Base-by-base conservation (phyloP, 23 tunicate species). In the Trididemnum miniatum region DNA sequence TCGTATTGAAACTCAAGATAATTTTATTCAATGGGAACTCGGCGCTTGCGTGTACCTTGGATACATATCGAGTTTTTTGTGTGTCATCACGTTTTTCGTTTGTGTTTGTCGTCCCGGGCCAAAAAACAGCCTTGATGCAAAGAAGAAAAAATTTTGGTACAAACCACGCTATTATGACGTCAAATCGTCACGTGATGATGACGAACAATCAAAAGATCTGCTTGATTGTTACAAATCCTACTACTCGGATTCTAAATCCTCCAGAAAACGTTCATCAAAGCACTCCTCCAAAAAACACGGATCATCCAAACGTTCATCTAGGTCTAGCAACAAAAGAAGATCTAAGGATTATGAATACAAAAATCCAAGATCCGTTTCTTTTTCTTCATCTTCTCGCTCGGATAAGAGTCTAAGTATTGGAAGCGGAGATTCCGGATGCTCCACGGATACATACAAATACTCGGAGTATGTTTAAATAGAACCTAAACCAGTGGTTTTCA, bases 31-130 rank as follows among this genome's bases (percentile, higher is more conserved):
- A 4, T 89, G 79, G 80, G 86, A 86, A 23, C 29, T 89, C 31
- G 95, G 95, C 1, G 95, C 95, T 5, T 67, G 88, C 1, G 7
- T 89, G 30, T 89, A 89, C 82, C 84, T 89, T 30, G 95, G 88
- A 22, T 77, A 57, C 38, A 35, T 83, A 35, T 37, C 83, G 31
- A 66, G 79, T 22, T 52, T 59, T n/a, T 29, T 89, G 20, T 83
- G 83, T 1, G 37, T 62, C 35, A 23, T 74, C 27, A 63, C 92
- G 0, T 66, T 52, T 9, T 31, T 75, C 1, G 37, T 67, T 25
- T 87, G 84, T 39, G 7, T 73, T 9, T 87, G 92, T 50, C 27
- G 80, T 26, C 90, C 90, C 2, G 90, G 90, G 4, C 80, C 80
- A 34, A 71, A 34, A 80, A 79, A 71, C 9, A 78, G 80, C 35